Evolutionary conservation across 2,888 invertebrate species (phyloP).

Genomic region (Folsomia candida): DNA sequence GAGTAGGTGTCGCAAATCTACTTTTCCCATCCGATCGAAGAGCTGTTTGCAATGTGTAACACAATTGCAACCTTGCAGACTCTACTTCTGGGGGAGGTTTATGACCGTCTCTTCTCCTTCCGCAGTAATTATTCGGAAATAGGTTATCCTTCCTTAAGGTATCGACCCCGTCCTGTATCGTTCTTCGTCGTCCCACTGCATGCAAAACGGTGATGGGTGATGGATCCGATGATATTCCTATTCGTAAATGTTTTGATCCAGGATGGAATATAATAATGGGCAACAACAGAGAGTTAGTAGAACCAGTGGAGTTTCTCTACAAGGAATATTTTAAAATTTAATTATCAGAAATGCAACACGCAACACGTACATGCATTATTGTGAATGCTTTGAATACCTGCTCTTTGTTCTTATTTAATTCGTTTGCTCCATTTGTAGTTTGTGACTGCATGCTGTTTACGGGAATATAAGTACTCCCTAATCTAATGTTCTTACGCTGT

Average conservation of each 20-base stretch:
- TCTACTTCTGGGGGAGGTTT: slow-evolving; percentile 67
- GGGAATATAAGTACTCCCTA: too few species aligned
- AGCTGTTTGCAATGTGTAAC: slow-evolving; percentile 80
- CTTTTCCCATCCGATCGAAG: slow-evolving; percentile 72
- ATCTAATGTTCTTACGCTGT: too few species aligned
- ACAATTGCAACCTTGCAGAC: slow-evolving; percentile 77
- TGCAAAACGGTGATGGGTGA: slow-evolving; percentile 81
- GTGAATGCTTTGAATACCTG: too few species aligned
- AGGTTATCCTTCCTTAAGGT: slow-evolving; percentile 27
- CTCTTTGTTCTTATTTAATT: too few species aligned
- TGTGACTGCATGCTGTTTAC: too few species aligned
- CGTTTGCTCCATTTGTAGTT: too few species aligned
- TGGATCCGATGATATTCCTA: slow-evolving; percentile 86
- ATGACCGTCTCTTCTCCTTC: neutral
- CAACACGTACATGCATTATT: too few species aligned
- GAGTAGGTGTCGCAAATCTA: slow-evolving; percentile 75
- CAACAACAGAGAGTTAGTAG: too few species aligned
- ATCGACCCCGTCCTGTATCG: neutral
- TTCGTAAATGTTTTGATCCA: slow-evolving; percentile 81
- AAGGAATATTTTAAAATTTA: too few species aligned
- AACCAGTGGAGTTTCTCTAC: too few species aligned
- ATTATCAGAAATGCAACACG: too few species aligned
- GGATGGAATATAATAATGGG: slow-evolving; percentile 79
- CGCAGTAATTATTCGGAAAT: slow-evolving; percentile 20
- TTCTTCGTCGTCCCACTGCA: slow-evolving; percentile 72